A percentile compares a stretch with the other conserved stretches of the same genome.
Conservation (phyloP, 2,113 vertebrate species). For the Leucoraja erinaceus region DNA sequence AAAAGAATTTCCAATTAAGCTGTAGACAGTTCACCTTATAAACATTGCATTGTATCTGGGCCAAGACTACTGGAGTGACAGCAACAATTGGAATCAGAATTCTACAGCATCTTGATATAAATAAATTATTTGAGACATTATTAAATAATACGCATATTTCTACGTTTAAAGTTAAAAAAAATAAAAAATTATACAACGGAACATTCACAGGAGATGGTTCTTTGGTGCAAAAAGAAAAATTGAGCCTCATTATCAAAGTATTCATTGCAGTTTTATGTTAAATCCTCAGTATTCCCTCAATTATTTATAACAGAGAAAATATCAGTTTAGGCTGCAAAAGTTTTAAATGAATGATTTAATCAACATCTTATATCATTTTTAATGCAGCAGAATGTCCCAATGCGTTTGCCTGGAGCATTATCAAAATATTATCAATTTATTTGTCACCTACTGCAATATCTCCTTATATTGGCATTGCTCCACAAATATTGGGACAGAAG, state of each 20-base stretch:
- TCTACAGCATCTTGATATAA: neutral
- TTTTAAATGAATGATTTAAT: no score
- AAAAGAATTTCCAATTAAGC: neutral
- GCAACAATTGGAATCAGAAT: neutral
- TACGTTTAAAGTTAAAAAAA: neutral
- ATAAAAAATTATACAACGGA: neutral
- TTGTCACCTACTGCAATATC: no score
- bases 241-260: neutral
- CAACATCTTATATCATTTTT: no score
- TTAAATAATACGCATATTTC: conserved; percentile 14
- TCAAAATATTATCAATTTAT: no score
- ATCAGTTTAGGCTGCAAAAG: neutral
- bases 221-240: neutral
- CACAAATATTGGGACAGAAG: no score
- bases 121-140: neutral
- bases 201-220: neutral
- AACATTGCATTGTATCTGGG: conserved; percentile 4
- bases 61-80: conserved; percentile 23
- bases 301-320: neutral
- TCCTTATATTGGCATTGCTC: no score
- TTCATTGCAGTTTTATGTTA: neutral
- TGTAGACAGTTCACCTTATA: neutral
- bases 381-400: no score
- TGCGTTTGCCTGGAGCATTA: no score
- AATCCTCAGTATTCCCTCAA: neutral